Conservation (phyloP, 2,888 invertebrate species). For the Troides oblongomaculatus region DNA sequence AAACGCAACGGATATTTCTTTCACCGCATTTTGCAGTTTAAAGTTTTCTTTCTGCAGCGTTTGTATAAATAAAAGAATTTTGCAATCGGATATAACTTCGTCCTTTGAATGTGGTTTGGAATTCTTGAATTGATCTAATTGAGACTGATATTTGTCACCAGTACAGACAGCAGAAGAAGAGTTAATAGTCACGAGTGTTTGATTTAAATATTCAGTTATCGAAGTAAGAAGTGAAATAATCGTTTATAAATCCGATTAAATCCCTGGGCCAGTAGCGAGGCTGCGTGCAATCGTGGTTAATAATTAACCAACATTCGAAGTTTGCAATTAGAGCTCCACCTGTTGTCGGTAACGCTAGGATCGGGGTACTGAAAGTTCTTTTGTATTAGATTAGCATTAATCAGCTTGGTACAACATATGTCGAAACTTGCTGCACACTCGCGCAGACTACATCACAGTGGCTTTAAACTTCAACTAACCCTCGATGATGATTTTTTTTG, state of each 20-base stretch:
- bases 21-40: no score
- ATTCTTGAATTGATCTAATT: no score
- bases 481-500: constrained; percentile 2
- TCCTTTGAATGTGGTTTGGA: no score
- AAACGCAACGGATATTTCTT: no score
- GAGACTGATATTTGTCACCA: no score
- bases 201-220: no score
- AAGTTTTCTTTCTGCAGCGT: no score
- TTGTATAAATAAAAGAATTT: no score
- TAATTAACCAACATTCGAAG: constrained; percentile 47
- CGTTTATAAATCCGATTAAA: constrained; percentile 3
- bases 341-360: constrained; percentile 37
- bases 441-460: constrained; percentile 12
- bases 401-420: constrained; percentile 20
- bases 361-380: constrained; percentile 15
- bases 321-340: constrained; percentile 48
- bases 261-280: not conserved
- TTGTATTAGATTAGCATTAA: constrained; percentile 28
- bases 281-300: constrained; percentile 15
- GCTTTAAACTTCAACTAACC: constrained; percentile 12
- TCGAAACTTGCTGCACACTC: constrained; percentile 14
- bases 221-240: not conserved
- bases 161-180: no score
- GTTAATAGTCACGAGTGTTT: no score
- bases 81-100: no score